Evolutionary conservation across 2,113 vertebrate species (phyloP).

Genomic region (Uria aalge): DNA sequence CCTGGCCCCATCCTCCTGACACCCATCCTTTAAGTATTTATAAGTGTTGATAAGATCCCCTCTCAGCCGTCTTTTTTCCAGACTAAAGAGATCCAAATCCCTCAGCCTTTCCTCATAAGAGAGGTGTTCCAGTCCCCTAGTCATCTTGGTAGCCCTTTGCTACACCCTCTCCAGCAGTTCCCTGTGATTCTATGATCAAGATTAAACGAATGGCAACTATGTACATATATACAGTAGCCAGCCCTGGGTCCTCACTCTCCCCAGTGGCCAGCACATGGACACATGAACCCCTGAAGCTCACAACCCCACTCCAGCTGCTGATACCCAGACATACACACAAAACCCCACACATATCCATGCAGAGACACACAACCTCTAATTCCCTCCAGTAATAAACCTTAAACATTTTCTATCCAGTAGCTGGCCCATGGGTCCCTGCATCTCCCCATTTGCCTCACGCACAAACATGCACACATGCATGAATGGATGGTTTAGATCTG

Average conservation of each 20-base stretch:
- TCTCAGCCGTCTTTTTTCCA: no score
- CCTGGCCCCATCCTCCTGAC: no score
- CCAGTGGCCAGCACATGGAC: not conserved
- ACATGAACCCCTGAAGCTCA: not conserved
- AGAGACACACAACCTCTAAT: not conserved
- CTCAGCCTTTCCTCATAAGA: no score
- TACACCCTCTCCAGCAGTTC: no score
- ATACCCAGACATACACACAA: not conserved
- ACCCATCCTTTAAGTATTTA: no score
- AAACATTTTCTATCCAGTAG: not conserved
- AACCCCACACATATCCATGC: not conserved
- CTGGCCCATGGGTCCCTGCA: rapidly evolving
- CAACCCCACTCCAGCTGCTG: not conserved
- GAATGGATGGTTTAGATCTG: not conserved
- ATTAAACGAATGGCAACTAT: not conserved
- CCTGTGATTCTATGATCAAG: not conserved
- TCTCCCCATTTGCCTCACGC: not conserved
- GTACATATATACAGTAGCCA: rapidly evolving
- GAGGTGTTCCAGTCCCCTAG: no score
- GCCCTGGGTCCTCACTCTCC: not conserved
- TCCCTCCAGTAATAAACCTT: not conserved
- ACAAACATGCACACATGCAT: not conserved
- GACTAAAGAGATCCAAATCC: no score
- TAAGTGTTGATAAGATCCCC: no score
- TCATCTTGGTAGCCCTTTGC: no score